Evolutionary conservation across 2,797 vertebrate genomes (phyloP), one percentile per base, ranked within the genome.

Genomic region (Lepus townsendii): DNA sequence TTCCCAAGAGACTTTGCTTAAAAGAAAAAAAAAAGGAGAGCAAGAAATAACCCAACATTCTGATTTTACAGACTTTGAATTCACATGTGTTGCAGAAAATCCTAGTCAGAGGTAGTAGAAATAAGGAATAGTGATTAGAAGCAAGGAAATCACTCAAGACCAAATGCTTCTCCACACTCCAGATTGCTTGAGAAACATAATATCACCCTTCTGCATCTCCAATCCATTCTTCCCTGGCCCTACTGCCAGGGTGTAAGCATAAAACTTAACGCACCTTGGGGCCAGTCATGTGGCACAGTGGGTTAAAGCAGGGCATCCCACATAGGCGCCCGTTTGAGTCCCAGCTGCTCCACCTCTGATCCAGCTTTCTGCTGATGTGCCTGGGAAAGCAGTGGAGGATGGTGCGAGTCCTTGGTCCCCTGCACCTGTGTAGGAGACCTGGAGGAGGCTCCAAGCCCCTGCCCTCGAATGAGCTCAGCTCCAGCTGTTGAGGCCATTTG

Each of bases 11-110:
- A 90, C 16, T 50, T 92, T 62, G 32, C 17, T 89, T 71, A 93
- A 35, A 60, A 76, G n/a, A 87, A 86, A 91, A 71, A 57, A 13
- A 92, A 35, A 3, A 6, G 19, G n/a, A 54, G 89, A 91, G 30
- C 22, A 92, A 96, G 76, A 93, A 96, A 83, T 38, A 88, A 38
- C 1, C 20, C 5, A 71, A 27, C 32, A 83, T 8, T 83, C 32
- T 66, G 42, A 92, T 32, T 93, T 90, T 82, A 42, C 77, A 80
- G 75, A 93, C 71, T 95, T 92, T 72, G 75, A 82, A 86, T 84
- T 84, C 19, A 83, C 42, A 96, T 52, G 68, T n/a, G 19, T n/a
- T 90, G 19, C 27, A 82, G 50, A 92, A 83, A 96, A 77, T 69
- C 96, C 42, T 62, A 87, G 8, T 80, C 35, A 84, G 76, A 90